Percentiles rank a stretch among this genome's conserved stretches.
phyloP scores from a whole-genome alignment of 1,140 invertebrate species.

The Philopotamus ludificatus region DNA sequence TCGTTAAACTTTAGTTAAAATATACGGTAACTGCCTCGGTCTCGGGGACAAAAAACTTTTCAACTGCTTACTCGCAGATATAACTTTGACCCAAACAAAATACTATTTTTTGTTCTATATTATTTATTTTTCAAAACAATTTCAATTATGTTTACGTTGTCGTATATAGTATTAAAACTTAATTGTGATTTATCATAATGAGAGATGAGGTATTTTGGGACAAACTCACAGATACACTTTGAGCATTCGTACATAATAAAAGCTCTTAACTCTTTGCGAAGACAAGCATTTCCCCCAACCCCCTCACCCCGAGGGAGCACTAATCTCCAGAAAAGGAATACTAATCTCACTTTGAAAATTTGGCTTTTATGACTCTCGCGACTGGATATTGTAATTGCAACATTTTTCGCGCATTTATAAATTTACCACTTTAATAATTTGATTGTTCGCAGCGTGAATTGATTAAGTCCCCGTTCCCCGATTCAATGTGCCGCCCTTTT shows the following conservation, averaged over 20 bases:
- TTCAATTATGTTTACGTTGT: background rate
- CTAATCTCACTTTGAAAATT: constrained; percentile 21
- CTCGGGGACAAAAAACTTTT: constrained; percentile 30
- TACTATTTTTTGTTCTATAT: constrained; percentile 2
- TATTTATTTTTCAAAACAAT: background rate
- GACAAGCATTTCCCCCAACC: constrained; percentile 8
- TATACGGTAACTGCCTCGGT: constrained; percentile 35
- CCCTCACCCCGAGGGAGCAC: constrained; percentile 12
- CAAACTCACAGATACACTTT: constrained; percentile 7
- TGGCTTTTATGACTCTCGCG: constrained; percentile 16
- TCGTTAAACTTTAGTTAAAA: constrained; percentile 38
- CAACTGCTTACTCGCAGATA: constrained; percentile 23
- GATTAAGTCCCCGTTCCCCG: constrained; percentile 12
- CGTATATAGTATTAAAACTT: background rate
- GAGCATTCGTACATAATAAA: constrained; percentile 12
- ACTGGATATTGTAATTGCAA: constrained; percentile 15
- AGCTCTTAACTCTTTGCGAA: constrained; percentile 17
- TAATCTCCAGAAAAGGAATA: constrained; percentile 23
- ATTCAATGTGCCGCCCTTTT: constrained; percentile 16
- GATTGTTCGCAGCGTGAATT: background rate
- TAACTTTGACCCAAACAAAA: constrained; percentile 2
- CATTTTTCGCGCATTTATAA: constrained; percentile 5
- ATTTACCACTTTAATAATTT: background rate
- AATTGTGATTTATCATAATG: background rate
- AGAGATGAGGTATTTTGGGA: too few species aligned